Conservation (phyloP, 1,140 invertebrate species). For the Anthonomus grandis region DNA sequence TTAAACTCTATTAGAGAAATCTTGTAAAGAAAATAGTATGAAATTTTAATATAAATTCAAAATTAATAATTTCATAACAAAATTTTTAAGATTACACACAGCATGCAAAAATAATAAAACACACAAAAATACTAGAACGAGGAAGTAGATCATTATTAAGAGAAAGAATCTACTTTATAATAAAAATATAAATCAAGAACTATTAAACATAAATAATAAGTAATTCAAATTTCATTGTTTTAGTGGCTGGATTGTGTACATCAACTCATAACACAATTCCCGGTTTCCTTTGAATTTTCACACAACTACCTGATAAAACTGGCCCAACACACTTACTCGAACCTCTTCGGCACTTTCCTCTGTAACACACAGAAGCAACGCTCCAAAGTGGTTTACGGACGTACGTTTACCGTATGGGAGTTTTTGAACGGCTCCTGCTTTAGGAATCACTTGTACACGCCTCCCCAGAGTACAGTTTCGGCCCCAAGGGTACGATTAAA, state of each 20-base stretch:
- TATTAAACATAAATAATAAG: too few relatives aligned
- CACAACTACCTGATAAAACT: slow-evolving; percentile 91
- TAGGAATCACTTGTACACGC: slow-evolving; percentile 80
- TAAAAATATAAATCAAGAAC: too few relatives aligned
- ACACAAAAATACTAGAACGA: too few relatives aligned
- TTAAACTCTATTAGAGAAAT: too few relatives aligned
- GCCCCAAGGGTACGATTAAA: slow-evolving; percentile 25
- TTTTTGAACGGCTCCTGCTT: slow-evolving; percentile 76
- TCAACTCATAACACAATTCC: slow-evolving; percentile 86
- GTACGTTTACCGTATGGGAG: slow-evolving; percentile 85
- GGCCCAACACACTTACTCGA: slow-evolving; percentile 91
- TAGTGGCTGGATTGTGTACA: slow-evolving; percentile 97
- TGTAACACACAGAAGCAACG: slow-evolving; percentile 86
- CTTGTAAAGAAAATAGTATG: too few relatives aligned
- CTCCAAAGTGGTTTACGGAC: slow-evolving; percentile 61
- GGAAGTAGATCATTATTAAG: too few relatives aligned
- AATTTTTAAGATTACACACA: too few relatives aligned
- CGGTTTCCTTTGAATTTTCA: slow-evolving; percentile 94
- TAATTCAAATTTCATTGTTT: neutral
- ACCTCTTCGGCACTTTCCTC: slow-evolving; percentile 95
- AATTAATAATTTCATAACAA: too few relatives aligned
- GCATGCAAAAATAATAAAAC: too few relatives aligned
- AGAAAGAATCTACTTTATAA: too few relatives aligned
- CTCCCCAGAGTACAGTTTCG: slow-evolving; percentile 48
- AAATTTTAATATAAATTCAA: too few relatives aligned